Evolutionary conservation across 2,888 invertebrate species (phyloP), one percentile per base, ranked within the genome.

Genomic region (Conops quadrifasciatus): DNA sequence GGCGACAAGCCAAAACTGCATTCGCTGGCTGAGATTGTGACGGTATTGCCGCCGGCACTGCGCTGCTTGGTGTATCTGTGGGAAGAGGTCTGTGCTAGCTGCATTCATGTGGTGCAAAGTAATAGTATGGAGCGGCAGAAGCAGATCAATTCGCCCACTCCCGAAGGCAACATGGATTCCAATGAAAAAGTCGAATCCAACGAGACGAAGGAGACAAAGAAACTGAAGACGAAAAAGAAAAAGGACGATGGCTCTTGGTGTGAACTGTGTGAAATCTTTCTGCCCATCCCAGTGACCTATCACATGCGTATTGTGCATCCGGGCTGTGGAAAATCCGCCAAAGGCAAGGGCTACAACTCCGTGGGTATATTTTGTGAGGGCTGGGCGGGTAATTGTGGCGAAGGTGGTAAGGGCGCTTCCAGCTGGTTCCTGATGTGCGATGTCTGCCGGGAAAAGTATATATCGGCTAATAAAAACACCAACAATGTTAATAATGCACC

Each of bases 391-490:
- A 92, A 92, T 80, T 95, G 95, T 82, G 95, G 95, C 53, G 94
- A 94, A 80, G 94, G 94, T 2, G 94, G 94, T 30, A 89, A 92
- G 45, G 92, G 92, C 75, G 87, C 88, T 56, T 92, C 92, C 74
- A 91, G 94, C 19, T 96, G 96, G 94, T 98, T 97, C 85, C 89
- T 97, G 36, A 91, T 95, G 83, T 98, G 98, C 86, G 95, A 96
- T 81, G 88, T 89, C 59, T 98, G 98, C 82, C 91, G 96, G 11
- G 94, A 95, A 67, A 93, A 93, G 79, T 93, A 87, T 78, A 79
- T 86, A 75, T 77, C 83, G 74, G 80, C 80, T 63, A 79, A 84
- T 77, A 79, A 85, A 81, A 83, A 85, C 75, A 76, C 86, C 76
- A 84, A 84, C 78, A 79, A 82, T 72, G 77, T 85, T 26, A 86